Evolutionary conservation across 1,140 invertebrate genomes (phyloP).

Genomic region (Pseudomyrmex cubaensis): DNA sequence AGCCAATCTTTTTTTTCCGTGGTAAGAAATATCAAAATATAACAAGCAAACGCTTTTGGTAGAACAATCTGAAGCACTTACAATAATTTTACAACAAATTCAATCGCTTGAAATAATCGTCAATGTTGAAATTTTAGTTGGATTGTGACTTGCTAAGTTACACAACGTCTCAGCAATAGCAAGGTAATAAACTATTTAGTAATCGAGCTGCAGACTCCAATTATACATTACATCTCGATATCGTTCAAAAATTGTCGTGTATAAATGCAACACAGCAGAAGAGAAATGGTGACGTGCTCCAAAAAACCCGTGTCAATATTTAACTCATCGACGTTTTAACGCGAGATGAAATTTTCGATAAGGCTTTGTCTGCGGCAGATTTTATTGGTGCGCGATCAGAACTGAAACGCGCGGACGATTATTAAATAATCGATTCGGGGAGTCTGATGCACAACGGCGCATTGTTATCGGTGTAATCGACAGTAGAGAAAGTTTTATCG

Average conservation of each 20-base stretch:
- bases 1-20: no score
- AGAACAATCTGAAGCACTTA: no score
- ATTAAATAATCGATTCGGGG: constrained; percentile 51
- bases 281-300: constrained; percentile 6
- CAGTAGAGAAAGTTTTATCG: constrained; percentile 43
- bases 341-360: constrained; percentile 28
- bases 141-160: neutral
- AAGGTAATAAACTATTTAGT: neutral
- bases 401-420: constrained; percentile 13
- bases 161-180: neutral
- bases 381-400: constrained; percentile 17
- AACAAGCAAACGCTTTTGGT: no score
- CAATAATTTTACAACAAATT: no score
- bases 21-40: no score
- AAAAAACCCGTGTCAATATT: constrained; percentile 49
- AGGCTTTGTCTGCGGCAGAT: constrained; percentile 33
- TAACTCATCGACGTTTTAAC: constrained; percentile 32
- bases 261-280: neutral
- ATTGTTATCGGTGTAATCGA: constrained; percentile 45
- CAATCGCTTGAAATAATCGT: neutral
- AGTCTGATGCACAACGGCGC: constrained; percentile 21
- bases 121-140: neutral
- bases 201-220: neutral
- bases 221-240: neutral
- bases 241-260: constrained; percentile 1